Evolutionary conservation across 2,113 vertebrate species (phyloP), one percentile per base, ranked within the genome.

Genomic region (Cyanoderma ruficeps): DNA sequence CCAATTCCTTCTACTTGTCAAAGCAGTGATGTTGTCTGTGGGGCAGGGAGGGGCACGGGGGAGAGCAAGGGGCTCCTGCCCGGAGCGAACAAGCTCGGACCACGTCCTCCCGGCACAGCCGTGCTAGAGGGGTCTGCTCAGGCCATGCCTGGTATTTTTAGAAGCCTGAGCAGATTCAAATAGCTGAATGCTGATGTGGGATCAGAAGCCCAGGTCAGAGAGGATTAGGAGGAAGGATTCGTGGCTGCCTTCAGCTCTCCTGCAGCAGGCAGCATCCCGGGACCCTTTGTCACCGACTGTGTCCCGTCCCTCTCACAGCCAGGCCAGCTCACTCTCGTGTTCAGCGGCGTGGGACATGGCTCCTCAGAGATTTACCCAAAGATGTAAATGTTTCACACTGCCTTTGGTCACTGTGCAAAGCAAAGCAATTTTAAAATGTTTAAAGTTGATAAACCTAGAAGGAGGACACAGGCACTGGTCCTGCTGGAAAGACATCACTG

Each of bases 21-120:
- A 12, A 30, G 61, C 41, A n/a, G 33, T 49, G 22, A 1, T 0
- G 0, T 9, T 42, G 59, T 37, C 60, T 33, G 70, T 49, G 70
- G 63, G 63, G 27, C 63, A 6, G 55, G 78, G 30, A n/a, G 47
- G 39, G 0, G 16, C 87, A 8, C 2, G 5, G 50, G 0, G 28
- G 30, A 0, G 2, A 61, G 46, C 1, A 0, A 1, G 0, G 46
- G n/a, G 68, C 50, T 57, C 19, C 41, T 63, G 30, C 10, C 9
- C 0, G 0, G 50, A 57, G 47, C 67, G 39, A 25, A 68, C 14
- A 6, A 8, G 56, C 57, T 52, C 9, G 4, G 33, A 4, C 18
- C 5, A 1, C 0, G 0, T 20, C 60, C 28, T 93, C 65, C 61
- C 1, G 0, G 79, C 5, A 0, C 17, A 80, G 41, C 82, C 31